Conservation (phyloP, 2,888 invertebrate species). For the Ceriagrion tenellum region DNA sequence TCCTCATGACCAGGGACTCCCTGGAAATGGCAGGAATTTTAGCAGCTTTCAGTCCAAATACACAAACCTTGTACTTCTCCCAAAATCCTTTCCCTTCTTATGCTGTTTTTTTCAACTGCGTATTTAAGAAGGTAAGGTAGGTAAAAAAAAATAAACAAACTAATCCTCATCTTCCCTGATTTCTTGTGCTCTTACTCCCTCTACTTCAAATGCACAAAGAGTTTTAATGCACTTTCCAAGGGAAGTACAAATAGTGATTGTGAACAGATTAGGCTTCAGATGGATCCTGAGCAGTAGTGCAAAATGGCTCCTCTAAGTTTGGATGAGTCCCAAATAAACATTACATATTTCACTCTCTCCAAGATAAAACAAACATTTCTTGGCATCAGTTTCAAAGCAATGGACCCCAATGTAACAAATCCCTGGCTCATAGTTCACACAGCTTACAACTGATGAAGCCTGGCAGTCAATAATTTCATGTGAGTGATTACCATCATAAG, state of each 20-base stretch:
- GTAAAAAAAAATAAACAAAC: not conserved
- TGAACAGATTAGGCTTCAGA: not conserved
- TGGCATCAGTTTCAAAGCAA: not conserved
- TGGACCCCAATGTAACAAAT: not conserved
- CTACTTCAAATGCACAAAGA: not conserved
- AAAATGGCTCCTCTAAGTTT: not conserved
- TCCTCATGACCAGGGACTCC: not conserved
- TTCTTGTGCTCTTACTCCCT: not conserved
- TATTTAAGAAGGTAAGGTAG: not conserved
- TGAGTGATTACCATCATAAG: not conserved
- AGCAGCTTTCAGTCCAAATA: not conserved
- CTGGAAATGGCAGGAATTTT: not conserved
- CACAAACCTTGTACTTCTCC: not conserved
- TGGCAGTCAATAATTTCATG: not conserved
- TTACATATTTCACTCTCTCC: not conserved
- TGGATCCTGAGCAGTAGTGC: not conserved
- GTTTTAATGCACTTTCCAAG: not conserved
- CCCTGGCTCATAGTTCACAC: not conserved
- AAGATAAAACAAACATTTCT: not conserved
- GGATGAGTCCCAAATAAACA: not conserved
- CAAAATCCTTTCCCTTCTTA: not conserved
- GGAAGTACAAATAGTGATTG: not conserved
- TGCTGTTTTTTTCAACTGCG: not conserved
- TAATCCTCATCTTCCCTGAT: not conserved
- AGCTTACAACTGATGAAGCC: not conserved